These are phyloP conservation scores for Sitta carolinensis DNA, from an alignment of 2,797 vertebrate species.

Conservation along the genomic window DNA sequence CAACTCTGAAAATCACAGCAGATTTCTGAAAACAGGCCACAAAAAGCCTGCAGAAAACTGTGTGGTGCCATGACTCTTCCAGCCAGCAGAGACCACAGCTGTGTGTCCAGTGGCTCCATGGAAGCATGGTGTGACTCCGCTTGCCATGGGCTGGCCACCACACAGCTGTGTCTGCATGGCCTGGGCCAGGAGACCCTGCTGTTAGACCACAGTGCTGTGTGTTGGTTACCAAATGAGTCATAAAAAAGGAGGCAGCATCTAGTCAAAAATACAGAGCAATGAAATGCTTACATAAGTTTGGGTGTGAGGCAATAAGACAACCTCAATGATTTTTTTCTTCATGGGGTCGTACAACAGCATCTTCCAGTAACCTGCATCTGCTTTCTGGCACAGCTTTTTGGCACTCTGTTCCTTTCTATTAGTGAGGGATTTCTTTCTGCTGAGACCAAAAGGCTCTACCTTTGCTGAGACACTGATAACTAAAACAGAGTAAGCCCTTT, in stretches of 20 bases:
- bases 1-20: background rate
- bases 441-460: background rate
- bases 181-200: background rate
- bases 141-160: background rate
- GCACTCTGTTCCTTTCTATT: background rate
- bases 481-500: background rate
- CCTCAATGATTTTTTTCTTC: background rate
- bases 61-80: background rate
- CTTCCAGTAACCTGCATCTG: conserved; percentile 34
- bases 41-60: background rate
- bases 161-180: background rate
- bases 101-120: background rate
- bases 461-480: background rate
- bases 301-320: background rate
- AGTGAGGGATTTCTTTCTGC: background rate
- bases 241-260: background rate
- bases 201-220: background rate
- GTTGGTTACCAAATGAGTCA: background rate
- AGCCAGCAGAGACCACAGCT: background rate
- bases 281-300: background rate
- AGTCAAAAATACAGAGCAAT: background rate
- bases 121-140: background rate
- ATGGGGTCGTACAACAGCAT: background rate
- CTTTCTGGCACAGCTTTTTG: background rate
- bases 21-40: conserved; percentile 12